Conservation (phyloP, 1,140 invertebrate species). For the Palaemon carinicauda region DNA sequence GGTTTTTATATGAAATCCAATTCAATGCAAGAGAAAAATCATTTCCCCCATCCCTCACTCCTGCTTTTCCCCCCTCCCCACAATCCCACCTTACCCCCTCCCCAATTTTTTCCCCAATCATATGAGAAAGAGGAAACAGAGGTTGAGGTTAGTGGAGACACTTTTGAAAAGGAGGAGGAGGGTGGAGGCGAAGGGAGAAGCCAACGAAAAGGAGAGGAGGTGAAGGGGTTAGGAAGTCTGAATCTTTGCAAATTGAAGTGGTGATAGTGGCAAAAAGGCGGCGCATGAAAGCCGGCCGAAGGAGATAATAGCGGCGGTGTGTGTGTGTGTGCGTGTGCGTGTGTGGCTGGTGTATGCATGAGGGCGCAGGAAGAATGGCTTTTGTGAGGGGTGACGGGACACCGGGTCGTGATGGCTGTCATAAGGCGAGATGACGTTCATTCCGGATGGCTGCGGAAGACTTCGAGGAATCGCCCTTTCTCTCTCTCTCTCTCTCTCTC, state of each 20-base stretch:
- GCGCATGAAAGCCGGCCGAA: too few species aligned
- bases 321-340: too few species aligned
- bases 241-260: too few species aligned
- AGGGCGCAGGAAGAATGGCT: constrained; percentile 4
- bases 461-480: too few species aligned
- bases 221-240: too few species aligned
- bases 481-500: too few species aligned
- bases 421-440: not conserved
- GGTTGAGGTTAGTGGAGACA: not conserved
- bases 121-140: too few species aligned
- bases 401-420: not conserved
- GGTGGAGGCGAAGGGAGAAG: not conserved
- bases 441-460: not conserved
- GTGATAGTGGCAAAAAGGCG: too few species aligned
- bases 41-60: too few species aligned
- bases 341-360: not conserved
- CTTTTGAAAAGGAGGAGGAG: not conserved
- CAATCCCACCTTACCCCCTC: not conserved
- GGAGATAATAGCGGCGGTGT: too few species aligned
- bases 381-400: not conserved
- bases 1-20: too few species aligned
- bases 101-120: not conserved
- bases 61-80: not conserved
- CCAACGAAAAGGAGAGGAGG: not conserved
- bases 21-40: too few species aligned